These are phyloP conservation scores for Hycleus phaleratus DNA, from an alignment of 1,140 invertebrate species.

Conservation along the genomic window DNA sequence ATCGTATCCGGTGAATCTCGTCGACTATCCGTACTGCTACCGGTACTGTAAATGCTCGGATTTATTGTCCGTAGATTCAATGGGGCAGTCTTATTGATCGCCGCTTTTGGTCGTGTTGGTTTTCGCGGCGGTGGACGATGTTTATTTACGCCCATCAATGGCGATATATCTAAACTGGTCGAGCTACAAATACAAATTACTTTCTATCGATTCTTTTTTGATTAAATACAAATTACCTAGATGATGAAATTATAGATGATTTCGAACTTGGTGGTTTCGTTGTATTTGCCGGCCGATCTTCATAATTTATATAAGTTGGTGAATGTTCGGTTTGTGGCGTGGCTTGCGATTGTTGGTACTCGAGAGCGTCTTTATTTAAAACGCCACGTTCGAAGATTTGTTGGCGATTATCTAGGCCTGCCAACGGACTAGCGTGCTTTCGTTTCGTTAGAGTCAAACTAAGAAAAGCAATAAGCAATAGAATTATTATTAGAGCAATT, in stretches of 20 bases:
- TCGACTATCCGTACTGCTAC: conserved; percentile 31
- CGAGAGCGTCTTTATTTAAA: conserved; percentile 18
- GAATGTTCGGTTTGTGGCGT: conserved; percentile 16
- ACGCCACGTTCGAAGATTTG: conserved; percentile 31
- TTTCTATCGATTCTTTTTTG: background rate
- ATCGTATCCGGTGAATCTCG: conserved; percentile 28
- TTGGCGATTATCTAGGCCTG: conserved; percentile 20
- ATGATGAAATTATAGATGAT: background rate
- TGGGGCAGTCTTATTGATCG: conserved; percentile 35
- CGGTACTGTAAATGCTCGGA: conserved; percentile 29
- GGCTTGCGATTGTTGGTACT: conserved; percentile 2
- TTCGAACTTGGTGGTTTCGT: conserved; percentile 20
- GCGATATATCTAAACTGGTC: conserved; percentile 36
- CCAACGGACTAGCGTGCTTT: conserved; percentile 36
- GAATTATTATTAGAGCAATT: conserved; percentile 52
- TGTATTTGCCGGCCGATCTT: conserved; percentile 28
- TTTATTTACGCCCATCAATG: conserved; percentile 32
- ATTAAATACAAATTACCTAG: background rate
- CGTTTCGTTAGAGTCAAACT: conserved; percentile 51
- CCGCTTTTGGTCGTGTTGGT: conserved; percentile 31
- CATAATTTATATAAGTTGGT: conserved; percentile 37
- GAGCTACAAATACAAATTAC: conserved; percentile 18
- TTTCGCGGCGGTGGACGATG: conserved; percentile 28
- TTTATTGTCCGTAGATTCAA: conserved; percentile 18
- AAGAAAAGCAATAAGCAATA: conserved; percentile 54